phyloP scores from a whole-genome alignment of 2,113 vertebrate genomes.

The Potamarius usumacintae region DNA sequence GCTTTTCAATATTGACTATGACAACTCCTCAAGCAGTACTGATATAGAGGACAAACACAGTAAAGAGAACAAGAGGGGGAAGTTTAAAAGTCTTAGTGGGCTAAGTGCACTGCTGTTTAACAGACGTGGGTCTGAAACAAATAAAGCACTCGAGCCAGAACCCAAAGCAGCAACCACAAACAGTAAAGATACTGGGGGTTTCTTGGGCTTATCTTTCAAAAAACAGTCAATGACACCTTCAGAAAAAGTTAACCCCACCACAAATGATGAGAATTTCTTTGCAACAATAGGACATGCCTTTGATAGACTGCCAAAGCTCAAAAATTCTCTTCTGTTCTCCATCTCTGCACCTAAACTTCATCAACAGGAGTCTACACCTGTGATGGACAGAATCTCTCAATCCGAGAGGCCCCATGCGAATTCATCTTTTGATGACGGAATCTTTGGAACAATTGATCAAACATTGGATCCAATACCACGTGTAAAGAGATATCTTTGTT shows the following conservation, averaged over 20 bases:
- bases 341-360: neutral
- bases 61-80: neutral
- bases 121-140: conserved; percentile 31
- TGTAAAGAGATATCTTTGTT: conserved; percentile 46
- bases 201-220: neutral
- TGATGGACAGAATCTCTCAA: neutral
- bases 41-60: conserved; percentile 41
- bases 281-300: conserved; percentile 10
- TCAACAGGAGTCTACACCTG: neutral
- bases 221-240: neutral
- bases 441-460: neutral
- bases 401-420: neutral
- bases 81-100: conserved; percentile 32
- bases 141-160: neutral
- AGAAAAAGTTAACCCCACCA: conserved; percentile 2
- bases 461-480: conserved; percentile 14
- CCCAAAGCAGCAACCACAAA: conserved; percentile 18
- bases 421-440: conserved; percentile 8
- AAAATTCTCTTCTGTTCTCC: conserved; percentile 21
- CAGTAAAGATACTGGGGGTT: neutral
- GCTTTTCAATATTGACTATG: conserved; percentile 49
- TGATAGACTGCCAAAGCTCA: conserved; percentile 9
- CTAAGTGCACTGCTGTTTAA: conserved; percentile 35
- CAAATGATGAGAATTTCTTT: conserved; percentile 20
- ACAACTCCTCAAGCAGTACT: conserved; percentile 53